Percentiles rank a stretch among this genome's conserved stretches.
Conservation (phyloP, 1,140 invertebrate genomes). For the Diorhabda sublineata region DNA sequence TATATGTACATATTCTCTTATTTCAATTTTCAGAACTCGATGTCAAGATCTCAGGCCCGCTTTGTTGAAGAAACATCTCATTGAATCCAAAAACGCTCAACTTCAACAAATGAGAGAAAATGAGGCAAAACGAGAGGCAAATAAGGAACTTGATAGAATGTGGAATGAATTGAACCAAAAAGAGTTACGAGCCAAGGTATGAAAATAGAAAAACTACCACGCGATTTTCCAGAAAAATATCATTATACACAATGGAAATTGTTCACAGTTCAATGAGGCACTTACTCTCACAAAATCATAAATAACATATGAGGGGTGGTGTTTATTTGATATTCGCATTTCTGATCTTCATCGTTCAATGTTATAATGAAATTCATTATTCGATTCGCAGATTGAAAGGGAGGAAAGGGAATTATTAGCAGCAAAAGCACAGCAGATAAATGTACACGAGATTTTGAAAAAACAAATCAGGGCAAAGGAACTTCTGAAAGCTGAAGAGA, state of each 20-base stretch:
- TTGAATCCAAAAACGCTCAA: constrained; percentile 41
- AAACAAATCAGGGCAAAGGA: constrained; percentile 41
- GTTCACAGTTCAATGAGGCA: no score
- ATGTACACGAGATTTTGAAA: constrained; percentile 35
- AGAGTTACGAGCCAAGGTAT: constrained; percentile 36
- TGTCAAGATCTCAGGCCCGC: constrained; percentile 36
- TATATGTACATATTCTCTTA: neutral
- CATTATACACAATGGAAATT: no score
- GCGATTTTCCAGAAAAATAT: no score
- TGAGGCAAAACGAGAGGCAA: constrained; percentile 37
- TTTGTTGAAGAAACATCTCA: constrained; percentile 32
- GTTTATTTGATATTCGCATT: no score
- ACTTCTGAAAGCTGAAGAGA: constrained; percentile 31
- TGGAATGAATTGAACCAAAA: constrained; percentile 40
- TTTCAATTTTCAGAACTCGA: constrained; percentile 27
- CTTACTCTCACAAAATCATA: no score
- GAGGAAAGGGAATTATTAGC: constrained; percentile 39
- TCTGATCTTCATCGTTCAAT: no score
- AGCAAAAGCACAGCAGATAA: constrained; percentile 26
- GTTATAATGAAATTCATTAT: no score
- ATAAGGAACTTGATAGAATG: constrained; percentile 41
- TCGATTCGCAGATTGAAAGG: constrained; percentile 30
- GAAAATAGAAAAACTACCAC: neutral
- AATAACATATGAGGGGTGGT: no score
- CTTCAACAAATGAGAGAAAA: constrained; percentile 46